phyloP scores from a whole-genome alignment of 2,797 vertebrate species.

The Xenops minutus region DNA sequence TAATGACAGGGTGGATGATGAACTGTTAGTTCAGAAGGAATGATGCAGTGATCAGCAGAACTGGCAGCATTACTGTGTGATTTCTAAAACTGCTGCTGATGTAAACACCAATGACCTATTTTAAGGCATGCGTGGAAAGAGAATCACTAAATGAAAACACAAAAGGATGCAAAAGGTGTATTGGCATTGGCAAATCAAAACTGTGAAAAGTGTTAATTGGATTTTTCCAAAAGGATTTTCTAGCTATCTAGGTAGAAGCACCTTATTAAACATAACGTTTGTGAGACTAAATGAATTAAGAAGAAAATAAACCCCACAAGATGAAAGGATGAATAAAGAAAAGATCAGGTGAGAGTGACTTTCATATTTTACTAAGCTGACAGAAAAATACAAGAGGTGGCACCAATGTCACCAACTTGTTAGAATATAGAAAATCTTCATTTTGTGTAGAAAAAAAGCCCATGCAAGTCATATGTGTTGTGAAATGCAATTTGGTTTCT shows the following conservation, averaged over 20 bases:
- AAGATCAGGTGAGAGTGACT: neutral
- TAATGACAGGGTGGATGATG: neutral
- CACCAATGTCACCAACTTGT: neutral
- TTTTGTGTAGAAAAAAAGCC: neutral
- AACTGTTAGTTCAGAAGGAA: conserved; percentile 11
- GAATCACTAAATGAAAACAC: neutral
- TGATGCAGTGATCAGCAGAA: neutral
- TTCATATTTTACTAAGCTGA: neutral
- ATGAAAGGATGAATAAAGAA: neutral
- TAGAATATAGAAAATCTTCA: neutral
- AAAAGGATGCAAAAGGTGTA: neutral
- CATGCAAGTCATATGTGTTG: neutral
- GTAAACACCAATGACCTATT: conserved; percentile 45
- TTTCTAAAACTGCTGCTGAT: conserved; percentile 9
- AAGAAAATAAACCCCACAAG: neutral
- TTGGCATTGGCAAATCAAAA: neutral
- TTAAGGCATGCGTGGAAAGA: neutral
- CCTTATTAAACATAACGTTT: neutral
- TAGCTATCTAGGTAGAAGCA: neutral
- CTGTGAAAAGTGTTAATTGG: neutral
- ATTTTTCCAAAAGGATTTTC: neutral
- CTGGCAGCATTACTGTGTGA: neutral
- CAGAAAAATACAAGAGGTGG: neutral
- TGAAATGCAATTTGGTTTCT: neutral
- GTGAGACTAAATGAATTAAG: neutral